phyloP scores from a whole-genome alignment of 2,888 invertebrate species.

The Parnassius apollo region DNA sequence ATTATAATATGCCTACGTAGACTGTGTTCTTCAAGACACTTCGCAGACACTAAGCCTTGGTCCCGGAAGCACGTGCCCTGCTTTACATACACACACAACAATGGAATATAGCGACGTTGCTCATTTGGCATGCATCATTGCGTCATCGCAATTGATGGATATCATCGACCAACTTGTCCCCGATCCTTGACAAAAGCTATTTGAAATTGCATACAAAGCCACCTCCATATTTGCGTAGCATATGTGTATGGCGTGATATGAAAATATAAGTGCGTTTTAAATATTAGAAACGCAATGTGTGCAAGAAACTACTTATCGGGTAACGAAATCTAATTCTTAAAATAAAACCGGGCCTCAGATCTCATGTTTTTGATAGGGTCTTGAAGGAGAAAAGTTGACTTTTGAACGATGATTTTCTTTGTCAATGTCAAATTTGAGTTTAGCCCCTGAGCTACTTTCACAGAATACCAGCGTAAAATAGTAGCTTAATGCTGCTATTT shows the following conservation, averaged over 20 bases:
- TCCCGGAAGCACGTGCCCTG: slow-evolving; percentile 54
- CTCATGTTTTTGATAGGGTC: no score
- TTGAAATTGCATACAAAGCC: slow-evolving; percentile 31
- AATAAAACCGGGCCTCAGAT: no score
- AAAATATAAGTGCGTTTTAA: not conserved
- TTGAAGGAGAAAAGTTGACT: no score
- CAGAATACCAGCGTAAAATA: no score
- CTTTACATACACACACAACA: slow-evolving; percentile 55
- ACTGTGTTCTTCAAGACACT: slow-evolving; percentile 26
- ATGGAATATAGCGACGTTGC: slow-evolving; percentile 43
- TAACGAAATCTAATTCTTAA: no score
- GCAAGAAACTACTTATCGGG: no score
- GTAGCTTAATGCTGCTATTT: no score
- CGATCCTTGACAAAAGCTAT: slow-evolving; percentile 28
- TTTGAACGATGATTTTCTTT: no score
- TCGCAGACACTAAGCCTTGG: slow-evolving; percentile 38
- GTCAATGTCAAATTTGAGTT: no score
- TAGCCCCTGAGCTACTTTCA: no score
- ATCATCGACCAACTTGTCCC: slow-evolving; percentile 27
- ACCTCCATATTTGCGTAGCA: slow-evolving; percentile 13
- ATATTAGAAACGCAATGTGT: no score
- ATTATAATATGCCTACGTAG: no score
- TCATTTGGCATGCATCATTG: slow-evolving; percentile 42
- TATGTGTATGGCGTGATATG: slow-evolving; percentile 4
- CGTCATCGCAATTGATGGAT: slow-evolving; percentile 33